Conservation (phyloP, 2,888 invertebrate species). For the Thereva nobilitata region DNA sequence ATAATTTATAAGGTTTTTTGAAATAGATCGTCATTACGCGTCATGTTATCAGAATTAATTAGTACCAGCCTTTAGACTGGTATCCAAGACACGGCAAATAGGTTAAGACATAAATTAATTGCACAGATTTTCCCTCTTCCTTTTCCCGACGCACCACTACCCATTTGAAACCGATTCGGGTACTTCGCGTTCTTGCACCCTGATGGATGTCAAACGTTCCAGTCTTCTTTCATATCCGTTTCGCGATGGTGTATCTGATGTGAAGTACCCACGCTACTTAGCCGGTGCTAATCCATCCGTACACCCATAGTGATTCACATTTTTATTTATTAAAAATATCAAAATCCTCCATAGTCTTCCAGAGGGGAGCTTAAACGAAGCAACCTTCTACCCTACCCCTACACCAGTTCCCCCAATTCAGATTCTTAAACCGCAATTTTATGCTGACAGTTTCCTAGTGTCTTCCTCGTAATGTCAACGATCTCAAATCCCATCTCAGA, state of each 20-base stretch:
- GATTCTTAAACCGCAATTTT: not conserved
- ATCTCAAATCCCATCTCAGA: conserved; percentile 14
- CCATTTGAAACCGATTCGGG: too few relatives aligned
- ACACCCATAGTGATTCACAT: conserved; percentile 20
- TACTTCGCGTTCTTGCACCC: not conserved
- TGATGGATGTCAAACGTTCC: conserved; percentile 17
- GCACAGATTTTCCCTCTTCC: conserved; percentile 6
- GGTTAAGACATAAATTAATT: conserved; percentile 39
- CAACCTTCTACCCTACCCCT: not conserved
- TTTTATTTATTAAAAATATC: conserved; percentile 13
- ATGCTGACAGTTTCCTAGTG: conserved; percentile 15
- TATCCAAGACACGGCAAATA: conserved; percentile 26
- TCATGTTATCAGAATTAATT: conserved; percentile 42
- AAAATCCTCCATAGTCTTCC: not conserved
- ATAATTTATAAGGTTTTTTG: conserved; percentile 39
- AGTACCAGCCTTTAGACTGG: conserved; percentile 31
- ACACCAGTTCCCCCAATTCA: too few relatives aligned
- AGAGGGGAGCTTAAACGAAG: not conserved
- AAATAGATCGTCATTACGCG: conserved; percentile 40
- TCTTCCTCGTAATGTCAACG: conserved; percentile 14
- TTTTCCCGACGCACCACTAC: too few relatives aligned
- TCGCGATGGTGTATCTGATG: not conserved
- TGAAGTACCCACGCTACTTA: conserved; percentile 6
- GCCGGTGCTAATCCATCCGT: not conserved
- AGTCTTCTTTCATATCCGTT: conserved; percentile 21